Conservation (phyloP, 2,113 vertebrate genomes). For the Tyrannus savana region DNA sequence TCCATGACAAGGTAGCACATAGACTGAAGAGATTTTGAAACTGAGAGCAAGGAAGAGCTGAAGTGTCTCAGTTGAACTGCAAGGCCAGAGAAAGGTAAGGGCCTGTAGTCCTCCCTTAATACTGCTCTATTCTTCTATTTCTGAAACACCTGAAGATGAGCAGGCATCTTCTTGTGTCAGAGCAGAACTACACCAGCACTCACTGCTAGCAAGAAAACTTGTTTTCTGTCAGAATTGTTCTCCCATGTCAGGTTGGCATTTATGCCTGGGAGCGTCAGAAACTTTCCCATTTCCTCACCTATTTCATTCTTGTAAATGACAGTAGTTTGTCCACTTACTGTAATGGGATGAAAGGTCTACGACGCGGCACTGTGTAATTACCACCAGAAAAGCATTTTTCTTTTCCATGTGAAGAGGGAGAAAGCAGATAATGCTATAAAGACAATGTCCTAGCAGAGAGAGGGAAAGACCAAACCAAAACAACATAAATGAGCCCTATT, state of each 20-base stretch:
- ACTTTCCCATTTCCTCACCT: conserved; percentile 29
- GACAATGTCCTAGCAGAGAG: background rate
- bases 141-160: background rate
- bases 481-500: background rate
- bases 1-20: background rate
- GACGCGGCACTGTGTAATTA: conserved; percentile 48
- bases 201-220: background rate
- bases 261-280: background rate
- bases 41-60: background rate
- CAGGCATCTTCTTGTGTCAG: background rate
- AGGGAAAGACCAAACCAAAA: background rate
- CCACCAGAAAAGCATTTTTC: conserved; percentile 39
- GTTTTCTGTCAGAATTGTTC: conserved; percentile 1
- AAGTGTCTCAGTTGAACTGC: background rate
- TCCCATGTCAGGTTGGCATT: background rate
- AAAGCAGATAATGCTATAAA: conserved; percentile 65
- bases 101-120: background rate
- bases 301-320: conserved; percentile 53
- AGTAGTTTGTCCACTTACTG: conserved; percentile 54
- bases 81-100: background rate
- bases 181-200: background rate
- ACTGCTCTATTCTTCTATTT: background rate
- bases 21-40: background rate
- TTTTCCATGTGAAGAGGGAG: conserved; percentile 24
- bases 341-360: conserved; percentile 63